phyloP scores from a whole-genome alignment of 2,888 invertebrate species.

The Syrphus vitripennis region DNA sequence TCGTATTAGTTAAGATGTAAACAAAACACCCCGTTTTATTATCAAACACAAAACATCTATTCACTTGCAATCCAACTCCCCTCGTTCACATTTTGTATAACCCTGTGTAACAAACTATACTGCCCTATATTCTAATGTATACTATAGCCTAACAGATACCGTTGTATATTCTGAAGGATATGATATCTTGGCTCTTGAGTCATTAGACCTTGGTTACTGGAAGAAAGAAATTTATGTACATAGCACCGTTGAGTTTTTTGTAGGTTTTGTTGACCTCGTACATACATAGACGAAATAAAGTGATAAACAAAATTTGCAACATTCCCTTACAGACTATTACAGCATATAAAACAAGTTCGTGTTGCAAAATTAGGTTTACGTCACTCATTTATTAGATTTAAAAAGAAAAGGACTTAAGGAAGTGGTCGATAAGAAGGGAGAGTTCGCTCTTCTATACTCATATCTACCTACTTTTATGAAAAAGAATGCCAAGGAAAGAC shows the following conservation, averaged over 20 bases:
- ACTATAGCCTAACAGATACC: not conserved
- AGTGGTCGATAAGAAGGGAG: not conserved
- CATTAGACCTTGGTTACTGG: no score
- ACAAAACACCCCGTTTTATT: not conserved
- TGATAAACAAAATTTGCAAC: not conserved
- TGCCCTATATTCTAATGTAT: not conserved
- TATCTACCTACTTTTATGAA: not conserved
- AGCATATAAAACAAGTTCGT: not conserved
- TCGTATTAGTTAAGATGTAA: not conserved
- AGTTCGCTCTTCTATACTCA: not conserved
- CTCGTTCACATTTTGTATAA: not conserved
- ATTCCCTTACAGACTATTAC: not conserved
- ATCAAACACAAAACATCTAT: not conserved
- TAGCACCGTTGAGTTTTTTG: no score
- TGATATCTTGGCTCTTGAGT: no score
- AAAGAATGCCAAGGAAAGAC: not conserved
- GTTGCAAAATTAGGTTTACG: conserved; percentile 27
- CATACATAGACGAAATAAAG: no score
- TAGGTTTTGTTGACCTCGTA: no score
- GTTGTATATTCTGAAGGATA: not conserved
- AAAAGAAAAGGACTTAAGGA: conserved; percentile 11
- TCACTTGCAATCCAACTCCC: not conserved
- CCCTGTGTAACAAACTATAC: not conserved
- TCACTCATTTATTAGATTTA: conserved; percentile 20
- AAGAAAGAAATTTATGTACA: no score